Conservation (phyloP, 2,888 invertebrate species). For the Netelia virgata region DNA sequence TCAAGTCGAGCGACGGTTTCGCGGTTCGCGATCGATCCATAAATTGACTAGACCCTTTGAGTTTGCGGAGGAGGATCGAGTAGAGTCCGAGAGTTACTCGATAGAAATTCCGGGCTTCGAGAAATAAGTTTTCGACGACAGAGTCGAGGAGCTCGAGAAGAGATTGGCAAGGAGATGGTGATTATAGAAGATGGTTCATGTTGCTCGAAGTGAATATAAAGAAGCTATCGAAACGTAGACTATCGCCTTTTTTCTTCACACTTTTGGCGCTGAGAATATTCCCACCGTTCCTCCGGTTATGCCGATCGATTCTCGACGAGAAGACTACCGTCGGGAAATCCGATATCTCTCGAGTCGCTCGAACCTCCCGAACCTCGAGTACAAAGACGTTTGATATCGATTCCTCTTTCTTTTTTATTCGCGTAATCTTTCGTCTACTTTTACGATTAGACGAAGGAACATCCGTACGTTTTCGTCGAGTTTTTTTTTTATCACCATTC, state of each 20-base stretch:
- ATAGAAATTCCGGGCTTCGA: constrained; percentile 18
- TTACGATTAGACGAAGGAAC: neutral
- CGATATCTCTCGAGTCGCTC: constrained; percentile 18
- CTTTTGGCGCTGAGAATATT: neutral
- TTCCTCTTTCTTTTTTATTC: neutral
- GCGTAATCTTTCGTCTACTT: neutral
- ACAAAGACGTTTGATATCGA: neutral
- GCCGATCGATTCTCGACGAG: constrained; percentile 17
- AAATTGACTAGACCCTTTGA: constrained; percentile 11
- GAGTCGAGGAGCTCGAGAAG: constrained; percentile 12
- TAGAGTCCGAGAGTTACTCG: neutral
- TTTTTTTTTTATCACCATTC: neutral
- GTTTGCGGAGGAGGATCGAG: neutral
- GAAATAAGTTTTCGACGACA: neutral
- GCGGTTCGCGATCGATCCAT: constrained; percentile 5
- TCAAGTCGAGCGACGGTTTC: neutral
- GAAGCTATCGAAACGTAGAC: constrained; percentile 9
- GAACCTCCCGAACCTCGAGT: neutral
- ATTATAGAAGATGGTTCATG: constrained; percentile 8
- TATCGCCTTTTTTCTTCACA: neutral
- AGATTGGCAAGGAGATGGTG: neutral
- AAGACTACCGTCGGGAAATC: neutral
- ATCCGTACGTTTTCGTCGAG: neutral
- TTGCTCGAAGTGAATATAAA: constrained; percentile 31
- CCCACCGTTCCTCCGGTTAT: constrained; percentile 19